Conservation (phyloP, 2,113 vertebrate species). For the Dipodomys ordii region DNA sequence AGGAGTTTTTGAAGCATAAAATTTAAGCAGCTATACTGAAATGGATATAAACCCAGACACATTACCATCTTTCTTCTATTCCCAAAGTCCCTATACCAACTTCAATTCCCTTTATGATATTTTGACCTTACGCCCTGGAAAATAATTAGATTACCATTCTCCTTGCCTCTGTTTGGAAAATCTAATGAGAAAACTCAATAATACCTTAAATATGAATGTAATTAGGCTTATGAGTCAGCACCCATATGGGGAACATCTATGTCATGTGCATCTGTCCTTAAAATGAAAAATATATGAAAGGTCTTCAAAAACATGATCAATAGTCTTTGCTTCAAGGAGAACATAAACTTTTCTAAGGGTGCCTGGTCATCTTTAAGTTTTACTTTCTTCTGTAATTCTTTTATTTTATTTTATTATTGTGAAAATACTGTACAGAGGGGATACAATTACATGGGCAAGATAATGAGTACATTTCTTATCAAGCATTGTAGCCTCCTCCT, state of each 20-base stretch:
- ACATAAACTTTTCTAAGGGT: not conserved
- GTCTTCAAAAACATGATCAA: not conserved
- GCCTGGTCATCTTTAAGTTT: not conserved
- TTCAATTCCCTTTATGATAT: slow-evolving; percentile 26
- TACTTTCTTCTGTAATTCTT: not conserved
- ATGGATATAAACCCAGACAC: not conserved
- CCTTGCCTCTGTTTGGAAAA: slow-evolving; percentile 55
- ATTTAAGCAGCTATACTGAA: not conserved
- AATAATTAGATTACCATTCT: slow-evolving; percentile 2
- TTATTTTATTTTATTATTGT: too few relatives aligned
- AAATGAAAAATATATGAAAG: slow-evolving; percentile 31
- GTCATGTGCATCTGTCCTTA: not conserved
- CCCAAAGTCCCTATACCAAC: not conserved
- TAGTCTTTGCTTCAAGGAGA: slow-evolving; percentile 31
- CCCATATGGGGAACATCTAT: slow-evolving; percentile 8
- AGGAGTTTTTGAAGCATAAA: slow-evolving; percentile 25
- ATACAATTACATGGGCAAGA: too few relatives aligned
- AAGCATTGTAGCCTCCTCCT: too few relatives aligned
- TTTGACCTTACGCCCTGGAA: slow-evolving; percentile 44
- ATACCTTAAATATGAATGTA: slow-evolving; percentile 6
- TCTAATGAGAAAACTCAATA: slow-evolving; percentile 65
- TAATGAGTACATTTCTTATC: too few relatives aligned
- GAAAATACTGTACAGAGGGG: too few relatives aligned
- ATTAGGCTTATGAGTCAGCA: slow-evolving; percentile 33
- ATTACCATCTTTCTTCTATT: not conserved